Percentiles rank a stretch among this genome's conserved stretches.
Conservation (phyloP, 1,140 invertebrate genomes). For the Drosophila ohnishii region DNA sequence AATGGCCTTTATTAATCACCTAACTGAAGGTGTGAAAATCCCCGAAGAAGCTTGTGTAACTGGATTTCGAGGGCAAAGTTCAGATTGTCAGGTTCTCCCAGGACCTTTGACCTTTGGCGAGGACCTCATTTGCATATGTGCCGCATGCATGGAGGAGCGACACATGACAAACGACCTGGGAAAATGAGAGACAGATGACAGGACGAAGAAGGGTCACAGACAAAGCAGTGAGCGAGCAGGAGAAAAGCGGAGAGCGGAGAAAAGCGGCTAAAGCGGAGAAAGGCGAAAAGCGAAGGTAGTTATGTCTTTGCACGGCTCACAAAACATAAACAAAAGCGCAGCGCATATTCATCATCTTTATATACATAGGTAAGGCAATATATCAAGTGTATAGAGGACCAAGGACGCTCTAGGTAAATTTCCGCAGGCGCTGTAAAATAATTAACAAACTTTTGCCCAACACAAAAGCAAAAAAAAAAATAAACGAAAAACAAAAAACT, state of each 20-base stretch:
- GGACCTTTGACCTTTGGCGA: constrained; percentile 38
- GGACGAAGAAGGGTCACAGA: constrained; percentile 8
- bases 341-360: constrained; percentile 23
- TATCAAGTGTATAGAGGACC: constrained; percentile 28
- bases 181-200: constrained; percentile 23
- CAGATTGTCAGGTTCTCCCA: background rate
- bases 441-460: constrained; percentile 50
- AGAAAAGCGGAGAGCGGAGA: background rate
- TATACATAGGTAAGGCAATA: constrained; percentile 22
- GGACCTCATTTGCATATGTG: constrained; percentile 38
- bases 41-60: background rate
- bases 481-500: background rate
- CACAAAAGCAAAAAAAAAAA: background rate
- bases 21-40: background rate
- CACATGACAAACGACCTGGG: constrained; percentile 39
- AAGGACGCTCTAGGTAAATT: constrained; percentile 46
- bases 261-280: background rate
- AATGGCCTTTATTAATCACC: background rate
- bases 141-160: background rate
- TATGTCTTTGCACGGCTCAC: constrained; percentile 21
- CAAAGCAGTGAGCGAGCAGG: background rate
- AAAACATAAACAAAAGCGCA: constrained; percentile 54
- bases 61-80: background rate
- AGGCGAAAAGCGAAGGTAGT: constrained; percentile 23
- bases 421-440: constrained; percentile 53